phyloP scores from a whole-genome alignment of 2,797 vertebrate genomes.

The Arremon aurantiirostris region DNA sequence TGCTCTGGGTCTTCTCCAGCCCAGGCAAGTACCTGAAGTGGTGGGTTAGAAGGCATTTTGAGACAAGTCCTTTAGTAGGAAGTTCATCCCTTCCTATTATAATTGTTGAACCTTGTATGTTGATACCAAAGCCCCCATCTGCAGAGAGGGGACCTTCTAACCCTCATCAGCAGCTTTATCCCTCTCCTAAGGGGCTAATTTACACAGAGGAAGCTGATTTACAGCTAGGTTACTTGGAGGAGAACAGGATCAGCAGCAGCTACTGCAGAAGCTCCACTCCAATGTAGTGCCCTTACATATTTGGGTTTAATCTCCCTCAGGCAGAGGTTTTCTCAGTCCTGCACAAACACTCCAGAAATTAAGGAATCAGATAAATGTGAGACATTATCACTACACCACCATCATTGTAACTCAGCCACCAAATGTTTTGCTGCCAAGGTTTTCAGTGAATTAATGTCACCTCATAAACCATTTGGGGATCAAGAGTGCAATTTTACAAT shows the following conservation, averaged over 20 bases:
- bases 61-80: neutral
- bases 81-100: neutral
- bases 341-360: neutral
- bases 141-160: neutral
- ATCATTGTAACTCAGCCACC: neutral
- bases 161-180: neutral
- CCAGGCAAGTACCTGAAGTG: neutral
- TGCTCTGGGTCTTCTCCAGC: neutral
- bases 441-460: neutral
- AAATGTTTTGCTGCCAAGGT: neutral
- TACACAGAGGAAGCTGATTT: neutral
- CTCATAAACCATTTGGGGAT: neutral
- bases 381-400: neutral
- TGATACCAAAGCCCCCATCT: neutral
- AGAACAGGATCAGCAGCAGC: neutral
- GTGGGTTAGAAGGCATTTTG: neutral
- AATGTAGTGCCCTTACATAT: accelerated
- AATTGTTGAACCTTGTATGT: neutral
- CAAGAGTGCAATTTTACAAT: neutral
- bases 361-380: neutral
- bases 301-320: neutral
- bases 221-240: neutral
- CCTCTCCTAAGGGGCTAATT: neutral
- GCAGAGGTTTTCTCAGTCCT: neutral
- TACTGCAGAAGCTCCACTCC: neutral